These are phyloP conservation scores for Rutilus rutilus DNA, from an alignment of 2,113 vertebrate species.

Conservation along the genomic window DNA sequence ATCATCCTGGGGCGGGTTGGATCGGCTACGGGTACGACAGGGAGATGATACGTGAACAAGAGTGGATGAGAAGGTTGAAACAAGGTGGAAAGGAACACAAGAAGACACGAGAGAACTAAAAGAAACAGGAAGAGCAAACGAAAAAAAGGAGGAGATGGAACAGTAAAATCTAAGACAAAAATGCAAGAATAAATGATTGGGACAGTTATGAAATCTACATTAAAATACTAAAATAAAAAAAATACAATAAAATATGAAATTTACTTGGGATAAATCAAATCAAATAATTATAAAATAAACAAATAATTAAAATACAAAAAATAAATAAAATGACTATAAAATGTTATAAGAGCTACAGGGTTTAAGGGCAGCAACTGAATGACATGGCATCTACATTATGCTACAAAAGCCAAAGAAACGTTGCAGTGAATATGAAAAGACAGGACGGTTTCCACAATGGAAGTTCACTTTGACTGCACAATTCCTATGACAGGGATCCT, in stretches of 20 bases:
- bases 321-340: not conserved
- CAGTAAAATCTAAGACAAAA: not conserved
- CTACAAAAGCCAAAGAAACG: not conserved
- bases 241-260: not conserved
- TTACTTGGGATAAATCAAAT: too few species aligned
- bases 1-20: constrained; percentile 64
- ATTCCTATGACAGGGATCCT: not conserved
- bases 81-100: not conserved
- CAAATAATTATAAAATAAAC: too few species aligned
- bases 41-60: constrained; percentile 41
- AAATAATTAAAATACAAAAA: not conserved
- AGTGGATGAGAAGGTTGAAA: not conserved
- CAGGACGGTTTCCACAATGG: not conserved
- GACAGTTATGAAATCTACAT: not conserved
- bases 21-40: constrained; percentile 75
- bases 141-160: not conserved
- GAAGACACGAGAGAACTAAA: not conserved
- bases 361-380: not conserved
- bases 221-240: not conserved
- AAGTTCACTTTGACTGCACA: not conserved
- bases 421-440: not conserved
- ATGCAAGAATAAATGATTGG: constrained; percentile 32
- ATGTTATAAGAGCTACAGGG: not conserved
- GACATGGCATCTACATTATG: not conserved
- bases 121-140: not conserved